Conservation (phyloP, 1,140 invertebrate species). For the Ruditapes philippinarum region DNA sequence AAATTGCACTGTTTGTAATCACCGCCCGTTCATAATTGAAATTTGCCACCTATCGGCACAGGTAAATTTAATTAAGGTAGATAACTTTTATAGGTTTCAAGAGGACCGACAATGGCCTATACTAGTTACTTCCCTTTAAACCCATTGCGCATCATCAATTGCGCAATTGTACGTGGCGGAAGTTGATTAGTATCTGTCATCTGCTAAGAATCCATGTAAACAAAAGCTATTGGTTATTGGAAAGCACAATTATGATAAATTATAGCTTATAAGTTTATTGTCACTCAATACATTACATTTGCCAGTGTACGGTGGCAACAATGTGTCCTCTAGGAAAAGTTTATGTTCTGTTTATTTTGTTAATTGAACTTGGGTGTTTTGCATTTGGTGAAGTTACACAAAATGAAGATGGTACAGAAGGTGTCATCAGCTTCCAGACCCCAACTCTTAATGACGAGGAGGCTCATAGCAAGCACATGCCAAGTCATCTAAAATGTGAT, state of each 20-base stretch:
- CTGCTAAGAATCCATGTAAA: conserved; percentile 61
- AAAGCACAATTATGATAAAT: not conserved
- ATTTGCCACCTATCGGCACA: conserved; percentile 47
- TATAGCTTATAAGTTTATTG: not conserved
- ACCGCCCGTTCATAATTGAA: conserved; percentile 57
- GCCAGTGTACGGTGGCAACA: no score
- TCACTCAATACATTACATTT: not conserved
- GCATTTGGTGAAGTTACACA: conserved; percentile 43
- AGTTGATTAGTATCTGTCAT: conserved; percentile 62
- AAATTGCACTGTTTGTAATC: conserved; percentile 57
- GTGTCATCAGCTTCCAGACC: conserved; percentile 70
- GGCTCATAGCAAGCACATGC: conserved; percentile 81
- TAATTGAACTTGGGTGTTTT: conserved; percentile 6
- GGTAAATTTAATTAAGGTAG: conserved; percentile 16
- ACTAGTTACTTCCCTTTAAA: conserved; percentile 6
- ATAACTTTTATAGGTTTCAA: not conserved
- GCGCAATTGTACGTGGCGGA: conserved; percentile 56
- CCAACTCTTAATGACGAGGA: conserved; percentile 84
- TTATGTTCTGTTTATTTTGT: not conserved
- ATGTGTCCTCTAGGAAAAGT: not conserved
- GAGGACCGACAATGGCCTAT: not conserved
- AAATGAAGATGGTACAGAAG: conserved; percentile 62
- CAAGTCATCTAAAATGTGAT: conserved; percentile 84
- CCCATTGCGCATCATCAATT: not conserved
- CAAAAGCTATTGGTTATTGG: conserved; percentile 38